A percentile compares a stretch with the other conserved stretches of the same genome.
These are phyloP conservation scores for Gasterosteus nipponicus DNA, from an alignment of 2,113 vertebrate species.

Conservation along the genomic window DNA sequence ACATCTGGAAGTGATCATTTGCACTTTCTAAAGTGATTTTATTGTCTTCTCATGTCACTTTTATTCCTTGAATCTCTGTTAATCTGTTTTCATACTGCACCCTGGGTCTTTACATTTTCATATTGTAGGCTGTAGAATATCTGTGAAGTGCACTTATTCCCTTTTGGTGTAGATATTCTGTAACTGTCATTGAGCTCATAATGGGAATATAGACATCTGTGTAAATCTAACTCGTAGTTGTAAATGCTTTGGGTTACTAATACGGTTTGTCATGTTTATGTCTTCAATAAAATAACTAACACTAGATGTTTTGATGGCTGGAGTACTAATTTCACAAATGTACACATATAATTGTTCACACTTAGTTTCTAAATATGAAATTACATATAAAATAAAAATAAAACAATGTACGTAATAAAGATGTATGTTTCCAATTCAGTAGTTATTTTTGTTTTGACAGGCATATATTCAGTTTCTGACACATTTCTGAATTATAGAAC, in stretches of 20 bases:
- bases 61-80: background rate
- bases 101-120: background rate
- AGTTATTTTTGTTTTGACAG: background rate
- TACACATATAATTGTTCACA: background rate
- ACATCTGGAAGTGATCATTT: background rate
- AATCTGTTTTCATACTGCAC: background rate
- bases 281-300: slow-evolving; percentile 51
- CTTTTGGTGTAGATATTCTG: slow-evolving; percentile 46
- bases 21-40: background rate
- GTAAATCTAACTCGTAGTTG: slow-evolving; percentile 5
- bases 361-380: background rate
- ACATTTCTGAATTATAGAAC: background rate
- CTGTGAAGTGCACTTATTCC: slow-evolving; percentile 72
- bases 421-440: background rate
- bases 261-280: slow-evolving; percentile 39
- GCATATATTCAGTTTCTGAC: background rate
- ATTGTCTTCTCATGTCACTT: background rate
- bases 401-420: background rate
- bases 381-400: background rate
- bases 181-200: slow-evolving; percentile 23
- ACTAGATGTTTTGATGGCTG: background rate
- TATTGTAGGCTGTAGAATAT: slow-evolving; percentile 48
- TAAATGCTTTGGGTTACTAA: slow-evolving; percentile 36
- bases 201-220: slow-evolving; percentile 6
- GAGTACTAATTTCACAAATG: background rate